Conservation (phyloP, 1,140 invertebrate genomes). For the Telenomus remus region DNA sequence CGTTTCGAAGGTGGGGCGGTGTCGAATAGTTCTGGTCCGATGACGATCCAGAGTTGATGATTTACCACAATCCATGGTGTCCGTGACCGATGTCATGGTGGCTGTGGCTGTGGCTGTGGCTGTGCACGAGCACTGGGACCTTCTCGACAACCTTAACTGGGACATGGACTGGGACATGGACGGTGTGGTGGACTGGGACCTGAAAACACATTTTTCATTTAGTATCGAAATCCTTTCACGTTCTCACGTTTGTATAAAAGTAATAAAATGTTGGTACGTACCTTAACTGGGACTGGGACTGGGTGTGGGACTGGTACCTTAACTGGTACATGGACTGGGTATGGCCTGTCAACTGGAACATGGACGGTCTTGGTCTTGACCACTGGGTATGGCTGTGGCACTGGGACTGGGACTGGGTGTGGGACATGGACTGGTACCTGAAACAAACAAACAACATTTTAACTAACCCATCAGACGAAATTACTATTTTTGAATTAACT, state of each 20-base stretch:
- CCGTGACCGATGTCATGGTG: constrained; percentile 57
- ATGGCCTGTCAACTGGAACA: constrained; percentile 71
- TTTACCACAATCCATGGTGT: constrained; percentile 47
- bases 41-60: constrained; percentile 16
- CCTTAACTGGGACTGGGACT: constrained; percentile 71
- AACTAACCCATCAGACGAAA: too few species aligned
- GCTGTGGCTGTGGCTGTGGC: too few species aligned
- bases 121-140: constrained; percentile 63
- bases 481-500: too few species aligned
- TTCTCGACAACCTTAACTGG: constrained; percentile 61
- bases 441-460: constrained; percentile 22
- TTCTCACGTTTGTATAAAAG: too few species aligned
- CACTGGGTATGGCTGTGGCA: constrained; percentile 71
- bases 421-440: constrained; percentile 71
- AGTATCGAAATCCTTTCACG: too few species aligned
- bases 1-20: constrained; percentile 23
- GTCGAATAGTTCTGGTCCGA: constrained; percentile 45
- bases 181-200: constrained; percentile 62
- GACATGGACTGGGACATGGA: constrained; percentile 65
- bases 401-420: constrained; percentile 68
- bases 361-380: constrained; percentile 67
- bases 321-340: constrained; percentile 68
- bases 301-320: constrained; percentile 68
- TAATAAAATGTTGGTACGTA: constrained; percentile 36
- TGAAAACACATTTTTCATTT: constrained; percentile 14